Percentiles rank a stretch among this genome's conserved stretches.
phyloP scores from a whole-genome alignment of 1,140 invertebrate genomes.

The Battus philenor region DNA sequence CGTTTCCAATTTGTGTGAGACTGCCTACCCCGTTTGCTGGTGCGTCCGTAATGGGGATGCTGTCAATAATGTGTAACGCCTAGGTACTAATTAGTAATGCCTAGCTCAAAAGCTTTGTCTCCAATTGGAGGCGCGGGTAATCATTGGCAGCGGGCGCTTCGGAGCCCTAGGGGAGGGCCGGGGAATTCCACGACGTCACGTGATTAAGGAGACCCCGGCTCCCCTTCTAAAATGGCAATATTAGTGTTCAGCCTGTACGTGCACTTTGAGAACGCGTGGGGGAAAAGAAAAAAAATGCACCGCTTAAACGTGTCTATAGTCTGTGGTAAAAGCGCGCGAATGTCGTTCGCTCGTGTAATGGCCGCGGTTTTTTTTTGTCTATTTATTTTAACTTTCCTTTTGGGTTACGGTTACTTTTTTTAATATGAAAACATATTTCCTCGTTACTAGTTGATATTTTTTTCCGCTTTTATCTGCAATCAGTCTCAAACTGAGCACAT shows the following conservation, averaged over 20 bases:
- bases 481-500: too few relatives aligned
- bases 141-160: slow-evolving; percentile 2
- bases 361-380: too few relatives aligned
- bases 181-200: slow-evolving; percentile 11
- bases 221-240: slow-evolving; percentile 8
- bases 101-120: slow-evolving; percentile 8
- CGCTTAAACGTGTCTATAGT: slow-evolving; percentile 1
- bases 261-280: neutral
- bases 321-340: neutral
- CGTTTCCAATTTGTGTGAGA: too few relatives aligned
- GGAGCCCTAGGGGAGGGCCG: neutral
- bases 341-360: too few relatives aligned
- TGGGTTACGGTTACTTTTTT: too few relatives aligned
- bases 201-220: slow-evolving; percentile 1
- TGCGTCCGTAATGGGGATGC: too few relatives aligned
- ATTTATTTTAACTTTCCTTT: too few relatives aligned
- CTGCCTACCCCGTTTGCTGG: too few relatives aligned
- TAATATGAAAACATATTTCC: too few relatives aligned
- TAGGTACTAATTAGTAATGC: slow-evolving; percentile 11
- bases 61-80: slow-evolving; percentile 7
- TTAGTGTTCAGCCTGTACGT: slow-evolving; percentile 9
- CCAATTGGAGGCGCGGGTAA: slow-evolving; percentile 7
- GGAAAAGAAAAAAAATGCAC: neutral
- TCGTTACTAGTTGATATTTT: too few relatives aligned
- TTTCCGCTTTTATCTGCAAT: too few relatives aligned